Percentiles rank a stretch among this genome's conserved stretches.
Conservation (phyloP, 2,888 invertebrate genomes). For the Drosophila prolongata region DNA sequence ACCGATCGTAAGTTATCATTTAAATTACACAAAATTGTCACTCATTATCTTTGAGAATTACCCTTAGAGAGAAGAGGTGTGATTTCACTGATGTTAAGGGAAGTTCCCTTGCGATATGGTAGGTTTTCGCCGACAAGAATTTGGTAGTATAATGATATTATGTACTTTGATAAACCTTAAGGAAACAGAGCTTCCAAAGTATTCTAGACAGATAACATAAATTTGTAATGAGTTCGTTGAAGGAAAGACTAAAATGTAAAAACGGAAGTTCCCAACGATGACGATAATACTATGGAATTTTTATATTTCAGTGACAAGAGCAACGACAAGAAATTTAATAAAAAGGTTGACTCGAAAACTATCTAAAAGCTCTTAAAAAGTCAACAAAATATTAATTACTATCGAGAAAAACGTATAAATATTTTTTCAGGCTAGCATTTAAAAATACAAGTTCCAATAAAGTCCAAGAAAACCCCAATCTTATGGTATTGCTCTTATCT, state of each 20-base stretch:
- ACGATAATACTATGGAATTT: neutral
- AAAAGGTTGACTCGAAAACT: neutral
- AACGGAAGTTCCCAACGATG: neutral
- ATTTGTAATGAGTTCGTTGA: no score
- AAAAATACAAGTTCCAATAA: no score
- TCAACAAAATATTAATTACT: no score
- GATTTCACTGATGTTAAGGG: slow-evolving; percentile 7
- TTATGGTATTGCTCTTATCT: neutral
- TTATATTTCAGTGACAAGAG: neutral
- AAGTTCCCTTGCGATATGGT: neutral
- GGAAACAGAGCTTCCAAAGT: no score
- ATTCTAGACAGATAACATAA: neutral
- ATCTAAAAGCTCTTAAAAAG: no score
- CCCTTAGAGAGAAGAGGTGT: slow-evolving; percentile 3
- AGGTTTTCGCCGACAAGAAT: neutral
- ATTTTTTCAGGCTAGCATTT: no score
- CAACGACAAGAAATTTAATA: neutral
- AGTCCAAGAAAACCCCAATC: no score
- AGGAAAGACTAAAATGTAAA: neutral
- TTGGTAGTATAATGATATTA: neutral
- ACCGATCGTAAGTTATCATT: slow-evolving; percentile 20
- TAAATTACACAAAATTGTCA: slow-evolving; percentile 13
- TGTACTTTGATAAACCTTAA: no score
- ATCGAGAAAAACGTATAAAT: no score
- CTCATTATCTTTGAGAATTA: slow-evolving; percentile 12